These are phyloP conservation scores for Oophaga sylvatica DNA, from an alignment of 2,797 vertebrate genomes.

Conservation along the genomic window DNA sequence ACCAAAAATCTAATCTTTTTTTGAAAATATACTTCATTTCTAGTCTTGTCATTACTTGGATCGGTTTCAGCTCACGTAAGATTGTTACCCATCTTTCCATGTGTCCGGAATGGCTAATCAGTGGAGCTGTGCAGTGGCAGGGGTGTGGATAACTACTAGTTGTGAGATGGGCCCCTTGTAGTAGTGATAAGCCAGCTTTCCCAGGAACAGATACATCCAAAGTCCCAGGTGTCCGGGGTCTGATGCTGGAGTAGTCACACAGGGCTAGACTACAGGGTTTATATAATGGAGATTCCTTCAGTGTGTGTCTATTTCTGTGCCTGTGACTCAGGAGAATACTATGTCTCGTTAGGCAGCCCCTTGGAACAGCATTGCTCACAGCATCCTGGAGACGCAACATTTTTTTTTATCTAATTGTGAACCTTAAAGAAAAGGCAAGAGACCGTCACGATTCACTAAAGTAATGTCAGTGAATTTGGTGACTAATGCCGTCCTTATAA, in stretches of 20 bases:
- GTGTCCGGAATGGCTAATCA: no score
- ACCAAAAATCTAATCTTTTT: no score
- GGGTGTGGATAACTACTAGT: no score
- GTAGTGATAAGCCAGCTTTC: background rate
- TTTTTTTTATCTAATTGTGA: background rate
- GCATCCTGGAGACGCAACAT: background rate
- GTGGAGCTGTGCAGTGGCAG: no score
- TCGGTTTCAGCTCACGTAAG: no score
- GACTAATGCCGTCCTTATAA: background rate
- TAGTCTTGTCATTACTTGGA: no score
- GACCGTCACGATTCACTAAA: background rate
- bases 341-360: conserved; percentile 4
- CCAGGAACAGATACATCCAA: background rate
- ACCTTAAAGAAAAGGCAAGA: background rate
- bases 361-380: background rate
- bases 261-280: background rate
- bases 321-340: conserved; percentile 40
- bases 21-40: no score
- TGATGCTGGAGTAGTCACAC: background rate
- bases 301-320: conserved; percentile 15
- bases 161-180: no score
- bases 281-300: background rate
- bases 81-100: no score
- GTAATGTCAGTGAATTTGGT: background rate
- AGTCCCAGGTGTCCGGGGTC: background rate